These are phyloP conservation scores for Pteropus alecto DNA, from an alignment of 2,113 vertebrate genomes.

Conservation along the genomic window DNA sequence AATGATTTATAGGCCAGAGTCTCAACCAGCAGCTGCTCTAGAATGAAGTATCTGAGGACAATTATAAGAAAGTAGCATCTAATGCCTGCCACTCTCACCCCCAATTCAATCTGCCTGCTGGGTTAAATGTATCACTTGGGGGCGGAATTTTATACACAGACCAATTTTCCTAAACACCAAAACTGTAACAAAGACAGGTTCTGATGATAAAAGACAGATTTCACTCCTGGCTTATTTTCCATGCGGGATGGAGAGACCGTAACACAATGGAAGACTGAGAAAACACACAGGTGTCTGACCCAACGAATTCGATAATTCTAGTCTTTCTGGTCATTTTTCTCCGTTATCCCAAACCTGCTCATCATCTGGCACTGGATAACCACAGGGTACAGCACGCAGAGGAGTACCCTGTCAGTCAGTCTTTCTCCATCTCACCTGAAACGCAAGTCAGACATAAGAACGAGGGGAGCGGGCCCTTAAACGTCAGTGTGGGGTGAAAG, in stretches of 20 bases:
- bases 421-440: neutral
- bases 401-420: neutral
- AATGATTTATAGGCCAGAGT: neutral
- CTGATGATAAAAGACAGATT: constrained; percentile 12
- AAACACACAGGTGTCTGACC: neutral
- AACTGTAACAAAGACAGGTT: neutral
- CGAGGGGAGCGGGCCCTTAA: fast-evolving
- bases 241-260: neutral
- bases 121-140: neutral
- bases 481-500: neutral
- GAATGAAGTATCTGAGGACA: neutral
- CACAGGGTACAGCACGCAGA: neutral
- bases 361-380: neutral
- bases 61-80: neutral
- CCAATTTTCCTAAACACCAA: neutral
- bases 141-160: neutral
- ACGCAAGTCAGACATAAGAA: neutral
- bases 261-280: neutral
- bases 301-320: neutral
- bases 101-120: neutral
- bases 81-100: neutral
- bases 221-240: constrained; percentile 32
- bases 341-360: neutral
- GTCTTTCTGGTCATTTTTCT: neutral
- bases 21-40: neutral